Evolutionary conservation across 2,113 vertebrate species (phyloP), one percentile per base, ranked within the genome.

Genomic region (Plotosus lineatus): DNA sequence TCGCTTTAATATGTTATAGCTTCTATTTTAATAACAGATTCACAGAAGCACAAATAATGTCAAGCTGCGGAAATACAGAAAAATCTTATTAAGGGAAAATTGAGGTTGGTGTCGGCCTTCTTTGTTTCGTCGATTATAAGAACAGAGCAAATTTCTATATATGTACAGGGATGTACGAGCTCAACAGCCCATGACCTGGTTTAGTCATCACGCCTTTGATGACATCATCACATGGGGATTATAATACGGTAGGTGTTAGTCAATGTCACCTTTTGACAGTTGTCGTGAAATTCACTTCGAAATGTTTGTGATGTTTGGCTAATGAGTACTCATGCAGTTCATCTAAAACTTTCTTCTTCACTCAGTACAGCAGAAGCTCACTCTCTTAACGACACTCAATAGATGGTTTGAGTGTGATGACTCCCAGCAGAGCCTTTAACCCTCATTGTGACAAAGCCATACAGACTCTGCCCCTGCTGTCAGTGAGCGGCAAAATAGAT

Each of bases 361-460:
- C 53, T 55, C 17, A 33, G 2, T 50, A 19, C 69, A 33, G 51
- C 6, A 33, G 38, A 19, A 79, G 38, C 40, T 69, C 68, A 40
- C 21, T 11, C 7, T 42, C 48, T n/a, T 19, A 38, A 53, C 15
- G 12, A 36, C n/a, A 31, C 11, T 17, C 48, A 60, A 81, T 28
- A 66, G 79, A 75, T 12, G 72, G 44, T 75, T 44, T 53, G 58
- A 65, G 31, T n/a, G 15, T 81, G 31, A 65, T 36, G 36, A 63
- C 56, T 51, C 58, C 58, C 72, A 81, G 60, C 79, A 53, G 79
- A 63, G 44, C 3, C 8, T 58, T 61, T 44, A 44, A 23, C 46
- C 46, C 72, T 26, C 48, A 12, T 23, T 5, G 33, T 75, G 33
- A 66, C 2, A 15, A 28, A 46, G 58, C 65, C 51, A 56, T 31